Percentiles rank a stretch among this genome's conserved stretches.
phyloP scores from a whole-genome alignment of 2,797 vertebrate species.

The Rousettus madagascariensis region DNA sequence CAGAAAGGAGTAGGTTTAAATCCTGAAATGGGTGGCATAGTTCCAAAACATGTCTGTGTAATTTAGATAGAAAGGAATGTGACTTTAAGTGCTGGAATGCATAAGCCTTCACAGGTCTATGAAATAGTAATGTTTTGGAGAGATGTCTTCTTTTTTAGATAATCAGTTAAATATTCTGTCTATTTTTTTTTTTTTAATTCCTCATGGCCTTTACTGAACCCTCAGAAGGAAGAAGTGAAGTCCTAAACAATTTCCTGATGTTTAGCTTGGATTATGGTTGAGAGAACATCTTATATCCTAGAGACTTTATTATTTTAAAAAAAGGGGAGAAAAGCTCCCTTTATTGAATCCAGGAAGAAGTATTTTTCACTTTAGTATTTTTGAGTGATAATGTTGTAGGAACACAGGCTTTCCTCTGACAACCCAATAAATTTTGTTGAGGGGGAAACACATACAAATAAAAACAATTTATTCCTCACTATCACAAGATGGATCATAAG shows the following conservation, averaged over 20 bases:
- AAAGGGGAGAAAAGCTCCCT: background rate
- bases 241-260: background rate
- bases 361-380: constrained; percentile 56
- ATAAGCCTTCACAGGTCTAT: background rate
- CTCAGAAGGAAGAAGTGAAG: constrained; percentile 17
- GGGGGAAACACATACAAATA: constrained; percentile 1
- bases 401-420: background rate
- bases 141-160: background rate
- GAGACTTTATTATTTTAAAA: background rate
- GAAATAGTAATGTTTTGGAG: background rate
- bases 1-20: background rate
- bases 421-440: background rate
- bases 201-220: constrained; percentile 15
- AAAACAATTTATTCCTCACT: constrained; percentile 13
- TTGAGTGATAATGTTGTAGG: background rate
- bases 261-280: constrained; percentile 28
- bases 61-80: background rate
- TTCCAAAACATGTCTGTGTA: background rate
- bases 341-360: constrained; percentile 30
- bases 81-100: background rate
- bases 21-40: background rate
- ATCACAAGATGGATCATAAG: background rate
- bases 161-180: constrained; percentile 7
- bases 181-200: constrained; percentile 39
- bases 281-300: constrained; percentile 42